Evolutionary conservation across 1,140 invertebrate species (phyloP), one percentile per base, ranked within the genome.

Genomic region (Hyles euphorbiae): DNA sequence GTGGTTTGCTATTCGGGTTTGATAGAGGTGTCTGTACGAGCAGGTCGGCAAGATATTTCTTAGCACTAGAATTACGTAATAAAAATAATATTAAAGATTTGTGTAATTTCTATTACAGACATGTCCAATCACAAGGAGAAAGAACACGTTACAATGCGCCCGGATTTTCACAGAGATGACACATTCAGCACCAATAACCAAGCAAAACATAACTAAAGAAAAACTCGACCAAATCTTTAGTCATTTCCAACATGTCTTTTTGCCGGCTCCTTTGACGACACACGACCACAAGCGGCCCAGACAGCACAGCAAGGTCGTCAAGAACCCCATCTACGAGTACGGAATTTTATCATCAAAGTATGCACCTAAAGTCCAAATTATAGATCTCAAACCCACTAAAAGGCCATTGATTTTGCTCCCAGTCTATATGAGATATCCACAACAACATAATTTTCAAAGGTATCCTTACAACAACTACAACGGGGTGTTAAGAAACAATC

Each of bases 41-140:
- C 22, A 22, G 22, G 22, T 22, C 22, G 22, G 22, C 22, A 22
- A 22, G 22, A 22, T 22, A 22, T 22, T 22, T 22, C 22, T 22
- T 22, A 22, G 2, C 22, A 22, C 22, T 22, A 22, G 22, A 22
- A 22, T 22, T 22, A 22, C 22, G 22, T 22, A 22, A 22, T 22
- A 22, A 22, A 22, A 22, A 22, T 22, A 22, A 22, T 1, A 22
- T 22, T 22, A 22, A 22, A 22, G 22, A 22, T 40, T 5, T 40
- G 36, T 40, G 8, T 40, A 4, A 5, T 40, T 40, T 40, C 2
- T 65, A 59, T 81, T 74, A 10, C 74, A 85, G 83, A 81, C 76
- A 5, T 83, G 82, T 48, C 83, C 82, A 12, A 8, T 63, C 9
- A 67, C 81, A 9, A 74, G 70, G 49, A 61, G 78, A 2, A 73